Evolutionary conservation across 30 jellyfish, hydroid and myxozoan species (phyloP).

Genomic region (Aurelia aurita complex sp. Pacific): DNA sequence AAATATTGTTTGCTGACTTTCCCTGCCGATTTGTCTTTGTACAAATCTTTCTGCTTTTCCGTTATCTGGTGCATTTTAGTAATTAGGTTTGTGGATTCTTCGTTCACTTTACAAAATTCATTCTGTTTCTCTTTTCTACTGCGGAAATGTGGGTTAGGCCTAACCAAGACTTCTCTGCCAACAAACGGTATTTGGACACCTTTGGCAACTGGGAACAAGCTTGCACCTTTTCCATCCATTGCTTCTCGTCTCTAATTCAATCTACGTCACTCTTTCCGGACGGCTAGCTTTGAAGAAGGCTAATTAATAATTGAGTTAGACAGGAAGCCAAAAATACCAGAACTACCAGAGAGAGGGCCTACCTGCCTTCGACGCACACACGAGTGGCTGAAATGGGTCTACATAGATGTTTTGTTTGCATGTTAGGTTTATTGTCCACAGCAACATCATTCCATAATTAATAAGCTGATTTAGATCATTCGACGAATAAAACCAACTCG

Average conservation of each 20-base stretch:
- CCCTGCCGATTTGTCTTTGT: conserved; percentile 62
- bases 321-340: no score
- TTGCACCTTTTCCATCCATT: conserved; percentile 55
- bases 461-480: neutral
- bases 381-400: neutral
- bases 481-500: neutral
- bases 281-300: no score
- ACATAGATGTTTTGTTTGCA: neutral
- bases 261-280: no score
- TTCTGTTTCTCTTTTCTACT: neutral
- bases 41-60: neutral
- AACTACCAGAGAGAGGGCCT: no score
- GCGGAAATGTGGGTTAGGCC: neutral
- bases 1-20: conserved; percentile 32
- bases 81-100: neutral
- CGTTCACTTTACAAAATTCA: no score
- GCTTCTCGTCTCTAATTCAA: neutral
- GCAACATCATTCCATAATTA: neutral
- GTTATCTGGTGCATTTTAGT: neutral
- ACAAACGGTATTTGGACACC: conserved; percentile 65
- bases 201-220: conserved; percentile 57
- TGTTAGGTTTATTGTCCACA: conserved; percentile 17
- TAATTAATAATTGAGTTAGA: no score
- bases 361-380: no score
- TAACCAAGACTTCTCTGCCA: conserved; percentile 26